Evolutionary conservation across 2,113 vertebrate genomes (phyloP).

Genomic region (Sakesphorus luctuosus): DNA sequence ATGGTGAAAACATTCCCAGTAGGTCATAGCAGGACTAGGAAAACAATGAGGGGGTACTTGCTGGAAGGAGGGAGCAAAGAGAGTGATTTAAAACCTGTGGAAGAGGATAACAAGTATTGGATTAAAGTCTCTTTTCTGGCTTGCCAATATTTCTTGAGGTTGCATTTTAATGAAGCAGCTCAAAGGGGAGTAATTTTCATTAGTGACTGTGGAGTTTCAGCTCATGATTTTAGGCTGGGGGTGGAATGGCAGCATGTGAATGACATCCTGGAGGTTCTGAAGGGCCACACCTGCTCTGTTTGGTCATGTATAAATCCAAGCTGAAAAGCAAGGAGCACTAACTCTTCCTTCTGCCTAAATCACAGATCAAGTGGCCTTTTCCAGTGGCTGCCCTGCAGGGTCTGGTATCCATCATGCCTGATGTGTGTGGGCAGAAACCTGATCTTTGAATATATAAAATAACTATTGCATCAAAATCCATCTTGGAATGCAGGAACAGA

Average conservation of each 20-base stretch:
- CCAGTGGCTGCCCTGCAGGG: conserved; percentile 24
- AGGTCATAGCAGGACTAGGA: conserved; percentile 64
- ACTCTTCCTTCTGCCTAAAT: conserved; percentile 21
- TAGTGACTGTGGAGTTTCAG: conserved; percentile 9
- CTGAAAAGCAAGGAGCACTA: conserved; percentile 17
- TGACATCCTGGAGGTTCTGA: conserved; percentile 9
- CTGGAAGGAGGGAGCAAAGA: conserved; percentile 27
- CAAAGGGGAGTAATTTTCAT: conserved; percentile 55
- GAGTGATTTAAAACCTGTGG: conserved; percentile 62
- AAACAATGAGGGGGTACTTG: conserved; percentile 64
- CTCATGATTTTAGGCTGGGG: conserved; percentile 22
- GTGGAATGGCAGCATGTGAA: conserved; percentile 23
- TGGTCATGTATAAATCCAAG: not conserved
- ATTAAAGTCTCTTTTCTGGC: conserved; percentile 53
- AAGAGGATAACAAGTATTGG: conserved; percentile 65
- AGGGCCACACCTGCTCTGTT: not conserved
- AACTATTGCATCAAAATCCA: conserved; percentile 28
- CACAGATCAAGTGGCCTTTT: not conserved
- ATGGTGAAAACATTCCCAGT: conserved; percentile 55
- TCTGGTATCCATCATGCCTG: conserved; percentile 18
- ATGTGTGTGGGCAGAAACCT: conserved; percentile 41
- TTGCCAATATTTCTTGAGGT: conserved; percentile 42
- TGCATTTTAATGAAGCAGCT: conserved; percentile 21
- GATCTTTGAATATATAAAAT: conserved; percentile 39
- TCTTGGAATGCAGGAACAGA: conserved; percentile 8